These are phyloP conservation scores for Fragum whitleyi DNA, from an alignment of 2,888 invertebrate species.

Conservation along the genomic window DNA sequence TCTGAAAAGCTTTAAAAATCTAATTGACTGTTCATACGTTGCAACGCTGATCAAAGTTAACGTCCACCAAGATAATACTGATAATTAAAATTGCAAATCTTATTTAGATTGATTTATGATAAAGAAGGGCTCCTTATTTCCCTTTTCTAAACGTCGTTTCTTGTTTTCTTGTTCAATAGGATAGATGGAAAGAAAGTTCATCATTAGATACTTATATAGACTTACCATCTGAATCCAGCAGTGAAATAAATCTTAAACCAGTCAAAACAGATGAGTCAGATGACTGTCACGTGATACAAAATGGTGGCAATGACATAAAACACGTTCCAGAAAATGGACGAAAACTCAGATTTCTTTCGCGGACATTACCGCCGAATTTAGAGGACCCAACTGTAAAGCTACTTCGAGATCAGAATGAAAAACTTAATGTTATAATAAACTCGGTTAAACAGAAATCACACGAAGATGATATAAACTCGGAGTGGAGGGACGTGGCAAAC, in stretches of 20 bases:
- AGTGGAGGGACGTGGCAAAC: slow-evolving; percentile 70
- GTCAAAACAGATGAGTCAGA: neutral
- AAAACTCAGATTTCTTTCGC: slow-evolving; percentile 5
- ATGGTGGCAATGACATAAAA: neutral
- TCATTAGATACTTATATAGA: slow-evolving; percentile 13
- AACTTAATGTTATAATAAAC: slow-evolving; percentile 59
- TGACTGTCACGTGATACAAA: neutral
- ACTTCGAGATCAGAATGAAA: slow-evolving; percentile 51
- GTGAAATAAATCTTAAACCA: neutral
- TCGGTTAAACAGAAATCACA: slow-evolving; percentile 50
- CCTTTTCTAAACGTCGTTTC: too few relatives aligned
- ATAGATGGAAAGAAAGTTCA: neutral
- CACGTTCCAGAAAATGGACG: neutral
- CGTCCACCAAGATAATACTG: too few relatives aligned
- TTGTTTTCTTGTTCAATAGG: neutral
- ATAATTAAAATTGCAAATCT: too few relatives aligned
- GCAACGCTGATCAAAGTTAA: too few relatives aligned
- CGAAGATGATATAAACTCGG: slow-evolving; percentile 57
- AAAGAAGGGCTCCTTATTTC: too few relatives aligned
- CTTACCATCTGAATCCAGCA: neutral
- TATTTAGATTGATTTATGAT: too few relatives aligned
- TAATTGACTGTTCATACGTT: too few relatives aligned
- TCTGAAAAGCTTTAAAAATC: too few relatives aligned
- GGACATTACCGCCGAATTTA: neutral
- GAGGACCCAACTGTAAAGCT: slow-evolving; percentile 35